Evolutionary conservation across 2,888 invertebrate genomes (phyloP), one percentile per base, ranked within the genome.

Genomic region (Mesochorus sp.): DNA sequence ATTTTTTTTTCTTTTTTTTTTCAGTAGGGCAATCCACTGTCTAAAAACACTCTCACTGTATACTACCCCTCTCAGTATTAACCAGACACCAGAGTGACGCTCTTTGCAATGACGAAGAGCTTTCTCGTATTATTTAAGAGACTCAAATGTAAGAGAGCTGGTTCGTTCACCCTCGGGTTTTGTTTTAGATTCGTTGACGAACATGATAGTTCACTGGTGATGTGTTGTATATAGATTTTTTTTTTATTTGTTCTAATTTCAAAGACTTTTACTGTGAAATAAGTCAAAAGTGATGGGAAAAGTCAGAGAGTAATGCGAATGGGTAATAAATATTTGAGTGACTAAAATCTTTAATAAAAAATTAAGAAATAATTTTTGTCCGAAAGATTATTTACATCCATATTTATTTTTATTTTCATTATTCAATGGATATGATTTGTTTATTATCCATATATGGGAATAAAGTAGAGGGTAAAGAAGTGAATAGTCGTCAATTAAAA

Each of bases 81-180:
- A 55, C 39, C 59, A 57, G 66, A 42, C 62, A 68, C 24, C 12
- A 19, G 68, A 68, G 47, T 53, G 71, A 61, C 55, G 55, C 53
- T 24, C 61, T 57, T 72, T 44, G 28, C 49, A 57, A 73, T 68
- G 77, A 73, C 67, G 68, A 59, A 77, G 77, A 77, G 67, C 55
- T 70, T 73, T 73, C 68, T 42, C 55, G 62, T 57, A 68, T 62
- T 55, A 49, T 68, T 64, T 26, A 37, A 47, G 57, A 49, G 39
- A 68, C 42, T 62, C 49, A 39, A 19, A n/a, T n/a, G 67, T 61
- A 26, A 59, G 53, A 53, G 53, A 67, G 39, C 12, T 44, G 14
- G 73, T 73, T 64, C 73, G 73, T 73, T 78, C 73, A 78, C 73
- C 67, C 68, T 47, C 17, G 12, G 12, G 55, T 64, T 72, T 77